Base-by-base conservation (phyloP, 2,888 invertebrate genomes). In the Leucozona laternaria region DNA sequence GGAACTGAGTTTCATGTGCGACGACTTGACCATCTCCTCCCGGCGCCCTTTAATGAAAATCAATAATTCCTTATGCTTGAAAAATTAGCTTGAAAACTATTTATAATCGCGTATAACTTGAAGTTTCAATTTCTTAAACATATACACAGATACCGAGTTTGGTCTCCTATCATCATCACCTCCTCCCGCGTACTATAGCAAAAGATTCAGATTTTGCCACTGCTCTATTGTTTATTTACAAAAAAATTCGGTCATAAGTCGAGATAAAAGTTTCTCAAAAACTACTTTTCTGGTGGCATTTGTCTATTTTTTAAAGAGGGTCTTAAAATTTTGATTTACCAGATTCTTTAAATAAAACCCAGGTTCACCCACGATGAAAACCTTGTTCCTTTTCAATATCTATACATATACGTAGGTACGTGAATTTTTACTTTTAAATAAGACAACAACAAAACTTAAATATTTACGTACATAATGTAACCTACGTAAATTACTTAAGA, bases 391-490 rank as follows among this genome's bases (percentile, higher is more conserved):
- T 53, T 53, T 53, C 2, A 28, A 53, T 11, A 45, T n/a, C n/a
- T n/a, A n/a, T n/a, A n/a, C n/a, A n/a, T n/a, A n/a, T n/a, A n/a
- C n/a, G n/a, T 45, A 48, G 0, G 6, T 25, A 25, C 8, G 15
- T 53, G 4, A 8, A 22, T 60, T 60, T 40, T 60, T 22, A 58
- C 37, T 58, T 58, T 58, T 22, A 60, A 40, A 34, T 13, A 17
- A 31, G 11, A 31, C 17, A 55, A 20, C 20, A 58, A 20, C 37
- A 20, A 58, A 6, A 34, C 20, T n/a, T n/a, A n/a, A n/a, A 20
- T 4, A 31, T 31, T 0, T 31, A 1, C 7, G 4, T 4, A 34
- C 3, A 1, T 13, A n/a, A n/a, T n/a, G n/a, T n/a, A n/a, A 15
- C 7, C 22, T 25, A 22, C 22, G 22, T 28, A 37, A 1, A 22